phyloP scores from a whole-genome alignment of 1,140 invertebrate species.

The Aphelenchoides fujianensis region DNA sequence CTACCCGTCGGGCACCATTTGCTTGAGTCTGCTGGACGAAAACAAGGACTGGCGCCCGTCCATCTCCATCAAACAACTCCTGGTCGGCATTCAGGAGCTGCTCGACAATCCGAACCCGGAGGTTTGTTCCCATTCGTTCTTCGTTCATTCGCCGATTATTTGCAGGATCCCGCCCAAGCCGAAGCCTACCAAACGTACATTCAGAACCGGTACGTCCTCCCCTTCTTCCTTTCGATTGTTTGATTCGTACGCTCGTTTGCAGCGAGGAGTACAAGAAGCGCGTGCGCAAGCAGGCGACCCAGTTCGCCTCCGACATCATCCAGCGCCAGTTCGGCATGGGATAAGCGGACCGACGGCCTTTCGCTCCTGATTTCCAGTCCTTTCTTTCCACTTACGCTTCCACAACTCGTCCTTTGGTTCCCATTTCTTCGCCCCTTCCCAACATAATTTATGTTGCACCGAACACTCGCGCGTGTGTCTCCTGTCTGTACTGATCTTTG shows the following conservation, averaged over 20 bases:
- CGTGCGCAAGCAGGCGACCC: slow-evolving; percentile 86
- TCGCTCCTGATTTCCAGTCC: too few species aligned
- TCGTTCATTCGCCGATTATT: slow-evolving; percentile 56
- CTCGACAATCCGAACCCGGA: slow-evolving; percentile 87
- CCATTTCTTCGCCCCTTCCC: too few species aligned
- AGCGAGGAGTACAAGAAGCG: slow-evolving; percentile 93
- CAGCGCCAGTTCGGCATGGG: slow-evolving; percentile 44
- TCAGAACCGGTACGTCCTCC: slow-evolving; percentile 31
- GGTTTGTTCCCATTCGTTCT: not conserved
- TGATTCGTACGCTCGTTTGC: slow-evolving; percentile 38
- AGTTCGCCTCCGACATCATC: slow-evolving; percentile 50
- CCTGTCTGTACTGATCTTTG: too few species aligned
- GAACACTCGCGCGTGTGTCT: too few species aligned
- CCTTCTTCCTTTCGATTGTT: not conserved
- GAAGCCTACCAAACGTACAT: slow-evolving; percentile 99
- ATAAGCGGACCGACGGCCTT: too few species aligned
- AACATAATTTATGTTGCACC: too few species aligned
- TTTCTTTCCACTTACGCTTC: too few species aligned
- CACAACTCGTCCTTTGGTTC: too few species aligned
- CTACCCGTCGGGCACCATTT: slow-evolving; percentile 96
- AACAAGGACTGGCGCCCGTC: slow-evolving; percentile 97
- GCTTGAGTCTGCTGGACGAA: slow-evolving; percentile 92
- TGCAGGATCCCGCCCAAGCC: slow-evolving; percentile 98
- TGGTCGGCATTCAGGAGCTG: slow-evolving; percentile 95
- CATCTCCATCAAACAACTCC: slow-evolving; percentile 98